These are phyloP conservation scores for Drosophila punjabiensis DNA, from an alignment of 1,140 invertebrate species.

Conservation along the genomic window DNA sequence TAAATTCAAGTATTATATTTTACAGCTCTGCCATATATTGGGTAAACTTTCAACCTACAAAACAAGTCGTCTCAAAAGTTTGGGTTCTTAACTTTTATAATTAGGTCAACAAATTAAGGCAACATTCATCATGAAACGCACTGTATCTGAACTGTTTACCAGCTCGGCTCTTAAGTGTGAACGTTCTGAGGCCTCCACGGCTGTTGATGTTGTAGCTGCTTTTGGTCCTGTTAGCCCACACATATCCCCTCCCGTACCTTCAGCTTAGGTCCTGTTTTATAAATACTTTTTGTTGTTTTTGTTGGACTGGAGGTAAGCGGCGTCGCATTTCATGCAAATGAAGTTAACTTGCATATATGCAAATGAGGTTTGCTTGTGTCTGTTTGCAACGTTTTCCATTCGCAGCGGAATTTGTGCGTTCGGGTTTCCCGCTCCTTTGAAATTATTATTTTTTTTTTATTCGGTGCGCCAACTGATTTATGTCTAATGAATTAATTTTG, in stretches of 20 bases:
- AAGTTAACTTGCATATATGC: conserved; percentile 71
- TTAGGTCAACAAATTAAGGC: not conserved
- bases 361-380: conserved; percentile 47
- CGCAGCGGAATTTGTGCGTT: conserved; percentile 30
- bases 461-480: conserved; percentile 55
- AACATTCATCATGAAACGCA: not conserved
- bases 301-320: conserved; percentile 20
- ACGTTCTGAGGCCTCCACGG: conserved; percentile 14
- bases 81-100: too few relatives aligned
- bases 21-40: not conserved
- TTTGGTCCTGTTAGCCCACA: conserved; percentile 16
- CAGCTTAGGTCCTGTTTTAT: conserved; percentile 7
- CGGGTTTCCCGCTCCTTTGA: conserved; percentile 8
- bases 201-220: conserved; percentile 4
- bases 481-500: conserved; percentile 70
- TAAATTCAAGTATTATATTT: not conserved
- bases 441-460: conserved; percentile 9
- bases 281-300: conserved; percentile 9
- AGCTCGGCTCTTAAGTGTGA: conserved; percentile 34
- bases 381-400: conserved; percentile 36
- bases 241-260: not conserved
- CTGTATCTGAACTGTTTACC: conserved; percentile 26
- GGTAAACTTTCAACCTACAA: too few relatives aligned
- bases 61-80: too few relatives aligned
- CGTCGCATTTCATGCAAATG: conserved; percentile 73